Base-by-base conservation (phyloP, 2,797 vertebrate species). In the Alcedo quadribrachys region DNA sequence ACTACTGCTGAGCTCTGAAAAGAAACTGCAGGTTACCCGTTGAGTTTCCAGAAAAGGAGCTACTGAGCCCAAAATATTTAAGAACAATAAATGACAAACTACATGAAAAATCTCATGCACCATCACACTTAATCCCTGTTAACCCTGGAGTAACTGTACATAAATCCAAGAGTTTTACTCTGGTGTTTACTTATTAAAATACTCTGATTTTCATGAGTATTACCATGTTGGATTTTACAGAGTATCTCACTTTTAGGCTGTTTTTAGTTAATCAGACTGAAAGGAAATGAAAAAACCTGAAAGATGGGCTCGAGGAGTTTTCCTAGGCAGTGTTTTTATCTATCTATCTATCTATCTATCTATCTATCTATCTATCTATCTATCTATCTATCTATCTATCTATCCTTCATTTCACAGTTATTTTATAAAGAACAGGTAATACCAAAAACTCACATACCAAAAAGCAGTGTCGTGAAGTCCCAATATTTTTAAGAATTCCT, bases 401-500 rank as follows among this genome's bases (percentile, higher is more conserved):
- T 32, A n/a, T 51, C 53, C 7, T 28, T 69, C 10, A 21, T 2
- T 46, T 27, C 8, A 0, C 6, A 15, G 21, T 67, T 32, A 9
- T 45, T 79, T 18, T 10, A 6, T 30, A 27, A 81, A 53, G 11
- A 77, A 28, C 0, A 4, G 17, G 8, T 33, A 25, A 37, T 2
- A 58, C 8, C 32, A 30, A 80, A 74, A 89, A 60, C 54, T 53
- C 81, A 88, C 98, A 54, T 98, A 99, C 99, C 99, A 99, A 97
- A 99, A 99, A 10, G 99, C 98, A 1, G 99, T 98, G 97, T 99
- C 98, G 4, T 99, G 98, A 37, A 99, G 98, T 30, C 99, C 99
- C 98, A 99, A 97, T 97, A 99, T 99, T 94, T 98, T 98, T 98
- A 99, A 98, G 97, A 99, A 98, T 83, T 99, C 99, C 95, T 99